Percentiles rank a stretch among this genome's conserved stretches.
These are phyloP conservation scores for Cyprinus carpio DNA, from an alignment of 2,113 vertebrate genomes.

Conservation along the genomic window DNA sequence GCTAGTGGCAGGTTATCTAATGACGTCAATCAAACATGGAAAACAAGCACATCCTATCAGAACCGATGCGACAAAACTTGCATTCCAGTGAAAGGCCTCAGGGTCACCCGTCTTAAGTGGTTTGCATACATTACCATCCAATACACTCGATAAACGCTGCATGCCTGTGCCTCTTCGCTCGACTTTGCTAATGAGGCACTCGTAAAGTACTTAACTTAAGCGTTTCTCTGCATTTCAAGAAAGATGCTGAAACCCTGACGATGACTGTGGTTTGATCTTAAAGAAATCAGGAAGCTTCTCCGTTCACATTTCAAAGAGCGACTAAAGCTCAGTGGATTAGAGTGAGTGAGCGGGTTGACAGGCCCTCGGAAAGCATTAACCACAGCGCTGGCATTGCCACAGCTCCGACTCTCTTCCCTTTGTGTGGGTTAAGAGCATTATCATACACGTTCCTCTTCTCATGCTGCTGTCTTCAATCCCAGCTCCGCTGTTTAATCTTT, in stretches of 20 bases:
- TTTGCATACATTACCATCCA: not conserved
- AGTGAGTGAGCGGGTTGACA: constrained; percentile 75
- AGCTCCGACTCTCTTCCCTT: constrained; percentile 61
- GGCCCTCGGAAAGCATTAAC: constrained; percentile 77
- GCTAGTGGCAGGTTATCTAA: constrained; percentile 8
- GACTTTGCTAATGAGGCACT: constrained; percentile 9
- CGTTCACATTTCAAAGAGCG: constrained; percentile 76
- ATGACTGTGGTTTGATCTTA: constrained; percentile 28
- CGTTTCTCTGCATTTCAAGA: not conserved
- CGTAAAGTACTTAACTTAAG: constrained; percentile 14
- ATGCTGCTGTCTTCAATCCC: constrained; percentile 44
- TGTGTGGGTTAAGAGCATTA: constrained; percentile 66
- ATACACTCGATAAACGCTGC: not conserved
- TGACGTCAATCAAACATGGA: constrained; percentile 16
- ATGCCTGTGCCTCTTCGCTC: not conserved
- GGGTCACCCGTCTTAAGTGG: not conserved
- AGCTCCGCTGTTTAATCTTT: constrained; percentile 15
- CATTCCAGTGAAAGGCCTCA: not conserved
- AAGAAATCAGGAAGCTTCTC: constrained; percentile 56
- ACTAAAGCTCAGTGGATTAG: constrained; percentile 80
- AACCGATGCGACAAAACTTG: not conserved
- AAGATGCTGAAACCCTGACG: not conserved
- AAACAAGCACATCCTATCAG: too few relatives aligned
- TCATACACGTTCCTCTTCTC: constrained; percentile 67
- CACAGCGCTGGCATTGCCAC: constrained; percentile 68